These are phyloP conservation scores for Aricia agestis DNA, from an alignment of 1,140 invertebrate species.

Conservation along the genomic window DNA sequence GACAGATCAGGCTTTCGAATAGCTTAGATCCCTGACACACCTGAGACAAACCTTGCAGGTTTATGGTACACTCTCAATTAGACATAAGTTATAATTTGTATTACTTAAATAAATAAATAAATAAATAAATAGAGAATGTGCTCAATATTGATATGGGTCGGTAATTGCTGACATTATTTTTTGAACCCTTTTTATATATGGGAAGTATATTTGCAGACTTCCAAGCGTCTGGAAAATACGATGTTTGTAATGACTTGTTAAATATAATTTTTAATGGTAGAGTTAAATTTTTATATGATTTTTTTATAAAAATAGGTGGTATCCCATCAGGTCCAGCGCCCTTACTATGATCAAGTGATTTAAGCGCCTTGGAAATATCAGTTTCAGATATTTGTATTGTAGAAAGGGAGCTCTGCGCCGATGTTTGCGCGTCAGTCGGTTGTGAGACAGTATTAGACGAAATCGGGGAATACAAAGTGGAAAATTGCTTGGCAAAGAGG, in stretches of 20 bases:
- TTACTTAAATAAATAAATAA: too few relatives aligned
- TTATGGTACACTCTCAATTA: too few relatives aligned
- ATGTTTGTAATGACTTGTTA: conserved; percentile 12
- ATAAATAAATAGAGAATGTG: conserved; percentile 16
- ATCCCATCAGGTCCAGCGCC: conserved; percentile 28
- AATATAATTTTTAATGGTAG: conserved; percentile 23
- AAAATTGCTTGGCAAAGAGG: conserved; percentile 7
- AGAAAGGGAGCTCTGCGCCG: not conserved
- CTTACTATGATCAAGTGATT: conserved; percentile 20
- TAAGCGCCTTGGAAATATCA: not conserved
- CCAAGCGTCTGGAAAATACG: conserved; percentile 17
- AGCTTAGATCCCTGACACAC: too few relatives aligned
- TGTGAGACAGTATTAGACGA: too few relatives aligned
- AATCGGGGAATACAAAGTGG: not conserved
- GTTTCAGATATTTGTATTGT: not conserved
- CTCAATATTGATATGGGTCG: conserved; percentile 19
- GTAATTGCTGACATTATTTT: conserved; percentile 18
- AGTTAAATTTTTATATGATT: conserved; percentile 9
- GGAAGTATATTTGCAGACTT: conserved; percentile 27
- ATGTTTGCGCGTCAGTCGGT: not conserved
- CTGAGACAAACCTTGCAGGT: too few relatives aligned
- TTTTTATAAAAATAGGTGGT: conserved; percentile 22
- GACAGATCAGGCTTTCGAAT: not conserved
- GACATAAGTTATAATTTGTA: too few relatives aligned
- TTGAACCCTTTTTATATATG: conserved; percentile 24